Conservation (phyloP, 2,888 invertebrate species). For the Plebejus anna region DNA sequence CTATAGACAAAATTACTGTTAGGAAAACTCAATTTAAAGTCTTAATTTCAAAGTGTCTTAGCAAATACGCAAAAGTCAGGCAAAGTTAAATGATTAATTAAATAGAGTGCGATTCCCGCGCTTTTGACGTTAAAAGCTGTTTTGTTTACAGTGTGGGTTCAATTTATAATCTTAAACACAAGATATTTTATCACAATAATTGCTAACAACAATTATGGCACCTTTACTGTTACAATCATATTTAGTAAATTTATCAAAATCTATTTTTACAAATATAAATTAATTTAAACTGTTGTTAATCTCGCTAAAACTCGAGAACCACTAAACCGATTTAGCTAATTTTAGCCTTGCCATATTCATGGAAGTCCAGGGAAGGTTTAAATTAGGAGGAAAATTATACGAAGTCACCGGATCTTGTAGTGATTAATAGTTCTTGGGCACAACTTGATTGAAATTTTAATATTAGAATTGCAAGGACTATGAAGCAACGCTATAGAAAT, state of each 20-base stretch:
- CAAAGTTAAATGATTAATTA: conserved; percentile 54
- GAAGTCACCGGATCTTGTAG: too few species aligned
- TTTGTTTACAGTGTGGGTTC: not conserved
- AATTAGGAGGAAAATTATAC: too few species aligned
- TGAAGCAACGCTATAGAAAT: not conserved
- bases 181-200: not conserved
- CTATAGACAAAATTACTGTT: conserved; percentile 58
- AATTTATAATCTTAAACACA: not conserved
- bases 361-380: too few species aligned
- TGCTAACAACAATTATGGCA: not conserved
- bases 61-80: conserved; percentile 44
- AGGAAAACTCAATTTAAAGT: conserved; percentile 67
- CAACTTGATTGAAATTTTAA: not conserved
- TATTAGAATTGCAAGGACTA: not conserved
- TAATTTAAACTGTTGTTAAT: too few species aligned
- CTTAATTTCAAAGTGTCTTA: conserved; percentile 52
- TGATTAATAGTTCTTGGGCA: not conserved
- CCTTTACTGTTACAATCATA: not conserved
- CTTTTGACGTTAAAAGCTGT: not conserved
- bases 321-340: too few species aligned
- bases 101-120: conserved; percentile 37
- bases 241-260: not conserved
- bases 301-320: too few species aligned
- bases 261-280: not conserved
- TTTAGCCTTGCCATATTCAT: too few species aligned